Conservation (phyloP, 92 coral and sea anemone genomes). For the Meandrina meandrites region DNA sequence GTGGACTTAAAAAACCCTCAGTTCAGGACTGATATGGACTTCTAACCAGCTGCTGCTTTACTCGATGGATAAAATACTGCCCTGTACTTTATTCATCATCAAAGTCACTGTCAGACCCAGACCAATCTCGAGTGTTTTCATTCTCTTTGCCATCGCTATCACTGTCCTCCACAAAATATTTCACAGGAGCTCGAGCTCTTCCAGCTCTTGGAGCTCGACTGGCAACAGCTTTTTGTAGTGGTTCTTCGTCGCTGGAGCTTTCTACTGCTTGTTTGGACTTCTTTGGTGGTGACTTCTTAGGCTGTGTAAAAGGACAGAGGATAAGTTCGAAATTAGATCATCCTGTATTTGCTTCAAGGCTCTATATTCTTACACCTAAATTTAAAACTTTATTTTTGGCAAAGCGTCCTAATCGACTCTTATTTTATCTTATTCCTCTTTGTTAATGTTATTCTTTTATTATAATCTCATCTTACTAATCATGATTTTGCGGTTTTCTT, state of each 20-base stretch:
- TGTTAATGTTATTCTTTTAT: too few species aligned
- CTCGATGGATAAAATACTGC: not conserved
- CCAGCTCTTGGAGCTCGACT: conserved; percentile 29
- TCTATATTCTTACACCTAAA: too few species aligned
- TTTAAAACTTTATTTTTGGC: too few species aligned
- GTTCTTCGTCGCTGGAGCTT: conserved; percentile 51
- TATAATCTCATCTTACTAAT: too few species aligned
- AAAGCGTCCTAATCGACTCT: too few species aligned
- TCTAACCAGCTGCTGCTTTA: not conserved
- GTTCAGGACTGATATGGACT: not conserved
- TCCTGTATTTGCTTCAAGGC: not conserved
- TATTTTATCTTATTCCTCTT: too few species aligned
- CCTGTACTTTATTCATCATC: conserved; percentile 14
- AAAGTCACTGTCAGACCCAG: conserved; percentile 22
- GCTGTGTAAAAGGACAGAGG: not conserved
- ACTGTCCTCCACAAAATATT: conserved; percentile 39
- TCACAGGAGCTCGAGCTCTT: conserved; percentile 46
- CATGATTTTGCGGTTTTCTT: too few species aligned
- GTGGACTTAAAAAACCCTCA: too few species aligned
- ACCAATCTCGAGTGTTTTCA: conserved; percentile 37
- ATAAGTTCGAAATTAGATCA: not conserved
- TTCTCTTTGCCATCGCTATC: conserved; percentile 42
- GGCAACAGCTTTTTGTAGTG: conserved; percentile 8
- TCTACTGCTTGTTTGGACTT: conserved; percentile 17
- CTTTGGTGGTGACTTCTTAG: conserved; percentile 36